phyloP scores from a whole-genome alignment of 2,888 invertebrate species.

The Perithous albicinctus region DNA sequence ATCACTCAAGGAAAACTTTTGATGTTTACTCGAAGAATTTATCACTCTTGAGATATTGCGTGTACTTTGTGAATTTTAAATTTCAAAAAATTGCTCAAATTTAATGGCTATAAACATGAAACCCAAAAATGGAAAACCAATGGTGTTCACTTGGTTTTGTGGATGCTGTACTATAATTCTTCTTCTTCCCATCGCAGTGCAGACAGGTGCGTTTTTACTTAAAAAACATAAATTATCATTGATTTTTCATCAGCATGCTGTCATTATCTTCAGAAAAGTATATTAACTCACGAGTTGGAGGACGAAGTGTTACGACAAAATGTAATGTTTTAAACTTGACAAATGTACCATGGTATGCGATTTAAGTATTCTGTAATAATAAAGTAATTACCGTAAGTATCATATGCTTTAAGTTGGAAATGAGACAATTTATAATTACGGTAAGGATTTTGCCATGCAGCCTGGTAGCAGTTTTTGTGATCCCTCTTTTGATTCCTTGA shows the following conservation, averaged over 20 bases:
- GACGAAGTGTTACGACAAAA: background rate
- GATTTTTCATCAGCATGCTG: background rate
- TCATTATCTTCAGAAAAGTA: background rate
- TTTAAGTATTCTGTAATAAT: background rate
- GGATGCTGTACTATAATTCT: too few species aligned
- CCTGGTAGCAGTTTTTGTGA: background rate
- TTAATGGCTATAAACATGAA: background rate
- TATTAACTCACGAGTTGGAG: background rate
- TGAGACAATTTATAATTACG: background rate
- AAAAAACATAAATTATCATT: background rate
- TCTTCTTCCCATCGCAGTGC: too few species aligned
- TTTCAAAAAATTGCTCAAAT: too few species aligned
- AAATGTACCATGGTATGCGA: background rate
- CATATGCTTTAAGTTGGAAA: background rate
- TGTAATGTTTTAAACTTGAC: background rate
- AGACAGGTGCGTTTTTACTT: background rate
- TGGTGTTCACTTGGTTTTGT: background rate
- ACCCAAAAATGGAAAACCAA: background rate
- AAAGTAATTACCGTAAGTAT: background rate
- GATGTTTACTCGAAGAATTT: background rate
- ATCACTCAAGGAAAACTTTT: slow-evolving; percentile 5
- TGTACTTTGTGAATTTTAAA: background rate
- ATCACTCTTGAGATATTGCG: background rate
- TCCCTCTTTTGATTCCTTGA: background rate
- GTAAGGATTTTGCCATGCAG: background rate